Evolutionary conservation across 2,113 vertebrate species (phyloP).

Genomic region (Tiliqua scincoides): DNA sequence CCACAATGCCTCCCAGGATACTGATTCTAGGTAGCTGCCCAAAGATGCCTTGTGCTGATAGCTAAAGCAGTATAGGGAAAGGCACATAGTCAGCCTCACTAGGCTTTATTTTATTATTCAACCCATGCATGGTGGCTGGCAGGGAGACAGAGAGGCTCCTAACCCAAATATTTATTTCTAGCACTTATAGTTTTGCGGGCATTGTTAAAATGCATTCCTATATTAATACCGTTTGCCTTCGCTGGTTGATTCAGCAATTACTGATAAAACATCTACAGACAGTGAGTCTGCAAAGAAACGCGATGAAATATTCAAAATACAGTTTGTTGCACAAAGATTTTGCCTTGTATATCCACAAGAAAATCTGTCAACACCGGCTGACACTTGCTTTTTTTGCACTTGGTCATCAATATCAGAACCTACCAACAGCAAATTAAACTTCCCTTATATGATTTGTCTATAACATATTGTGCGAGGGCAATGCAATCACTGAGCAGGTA

Average conservation of each 20-base stretch:
- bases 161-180: neutral
- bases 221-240: neutral
- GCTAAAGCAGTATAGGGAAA: neutral
- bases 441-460: neutral
- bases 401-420: neutral
- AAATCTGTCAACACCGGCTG: neutral
- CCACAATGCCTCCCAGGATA: too few relatives aligned
- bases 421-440: neutral
- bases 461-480: neutral
- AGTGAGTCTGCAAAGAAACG: neutral
- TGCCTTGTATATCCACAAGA: neutral
- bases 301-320: neutral
- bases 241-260: neutral
- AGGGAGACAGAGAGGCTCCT: neutral
- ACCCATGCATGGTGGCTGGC: neutral
- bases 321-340: neutral
- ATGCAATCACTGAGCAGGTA: neutral
- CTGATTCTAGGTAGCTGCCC: too few relatives aligned
- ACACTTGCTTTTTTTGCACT: too few relatives aligned
- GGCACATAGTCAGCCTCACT: neutral
- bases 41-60: neutral
- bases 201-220: neutral
- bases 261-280: neutral
- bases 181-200: neutral
- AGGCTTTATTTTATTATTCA: neutral